Base-by-base conservation (phyloP, 1,140 invertebrate species). In the Probaryconus sp. region DNA sequence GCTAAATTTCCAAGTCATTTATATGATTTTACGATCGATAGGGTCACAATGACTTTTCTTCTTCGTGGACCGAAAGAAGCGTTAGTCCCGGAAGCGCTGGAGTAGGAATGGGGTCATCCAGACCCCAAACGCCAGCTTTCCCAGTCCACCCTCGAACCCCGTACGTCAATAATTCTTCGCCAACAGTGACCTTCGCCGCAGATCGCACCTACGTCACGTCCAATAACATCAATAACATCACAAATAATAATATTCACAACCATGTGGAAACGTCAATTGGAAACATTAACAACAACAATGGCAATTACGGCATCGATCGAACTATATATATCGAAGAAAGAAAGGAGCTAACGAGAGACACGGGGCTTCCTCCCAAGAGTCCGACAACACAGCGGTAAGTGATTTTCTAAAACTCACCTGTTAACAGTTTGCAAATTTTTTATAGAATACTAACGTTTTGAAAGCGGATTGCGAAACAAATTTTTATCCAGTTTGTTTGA, bases 91-190 rank as follows among this genome's bases (percentile, higher is more conserved):
- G 85, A 79, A 89, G 81, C 17, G 80, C 86, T 28, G 70, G 87
- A 50, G 75, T 87, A 65, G 84, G 87, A 63, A n/a, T n/a, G n/a
- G 79, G 89, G 79, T 78, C 87, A 84, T 85, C 90, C 11, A 85
- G 95, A 53, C 94, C 95, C 13, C 93, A 95, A 83, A 97, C 96
- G 1, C 96, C 96, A 11, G 94, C 94, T 31, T 97, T 97, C 88
- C 96, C 96, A 24, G 94, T 96, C 13, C 93, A 94, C 76, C 94
- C 95, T 17, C 91, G 94, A 69, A 97, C 96, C 1, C 95, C 95
- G 0, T 96, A 96, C 88, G 88, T 84, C 72, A 93, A 91, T 80
- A 88, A 88, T 43, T 89, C 89, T 18, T 89, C 91, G 53, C 90
- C 92, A 18, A 90, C 91, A 61, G 87, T 91, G 68, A 89, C 90